These are phyloP conservation scores for Aurelia coerulea DNA, from an alignment of 30 jellyfish, hydroid and myxozoan genomes.

Conservation along the genomic window DNA sequence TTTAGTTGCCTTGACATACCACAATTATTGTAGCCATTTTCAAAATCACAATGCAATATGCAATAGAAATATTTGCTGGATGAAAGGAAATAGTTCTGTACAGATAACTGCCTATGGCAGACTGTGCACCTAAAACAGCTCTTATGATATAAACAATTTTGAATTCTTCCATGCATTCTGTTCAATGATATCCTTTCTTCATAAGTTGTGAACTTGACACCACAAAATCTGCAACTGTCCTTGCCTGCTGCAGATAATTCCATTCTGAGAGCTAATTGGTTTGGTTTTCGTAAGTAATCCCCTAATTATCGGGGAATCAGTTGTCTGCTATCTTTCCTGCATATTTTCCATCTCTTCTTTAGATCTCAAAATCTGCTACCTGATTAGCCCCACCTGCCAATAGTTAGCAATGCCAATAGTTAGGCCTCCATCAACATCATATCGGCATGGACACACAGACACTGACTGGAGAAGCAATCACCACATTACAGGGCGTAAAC, in stretches of 20 bases:
- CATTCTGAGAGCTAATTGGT: too few species aligned
- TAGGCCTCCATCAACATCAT: too few species aligned
- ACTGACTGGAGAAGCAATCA: too few species aligned
- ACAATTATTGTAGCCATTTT: conserved; percentile 68
- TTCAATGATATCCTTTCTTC: conserved; percentile 75
- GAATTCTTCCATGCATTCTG: conserved; percentile 63
- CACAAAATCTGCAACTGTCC: conserved; percentile 68
- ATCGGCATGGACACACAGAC: too few species aligned
- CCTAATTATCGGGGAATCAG: too few species aligned
- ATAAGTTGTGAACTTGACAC: conserved; percentile 42
- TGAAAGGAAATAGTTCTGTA: conserved; percentile 83
- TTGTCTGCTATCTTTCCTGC: too few species aligned
- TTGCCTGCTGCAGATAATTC: neutral
- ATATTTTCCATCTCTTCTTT: too few species aligned
- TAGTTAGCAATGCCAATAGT: too few species aligned
- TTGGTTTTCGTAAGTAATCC: too few species aligned
- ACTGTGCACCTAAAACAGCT: conserved; percentile 86
- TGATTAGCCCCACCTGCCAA: too few species aligned
- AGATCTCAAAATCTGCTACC: too few species aligned
- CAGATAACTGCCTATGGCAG: conserved; percentile 70
- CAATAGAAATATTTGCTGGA: conserved; percentile 82
- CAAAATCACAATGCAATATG: conserved; percentile 82
- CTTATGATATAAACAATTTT: conserved; percentile 72
- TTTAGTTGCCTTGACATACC: conserved; percentile 81
- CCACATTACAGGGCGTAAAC: too few species aligned